Evolutionary conservation across 2,113 vertebrate genomes (phyloP), one percentile per base, ranked within the genome.

Genomic region (Baryphthengus martii): DNA sequence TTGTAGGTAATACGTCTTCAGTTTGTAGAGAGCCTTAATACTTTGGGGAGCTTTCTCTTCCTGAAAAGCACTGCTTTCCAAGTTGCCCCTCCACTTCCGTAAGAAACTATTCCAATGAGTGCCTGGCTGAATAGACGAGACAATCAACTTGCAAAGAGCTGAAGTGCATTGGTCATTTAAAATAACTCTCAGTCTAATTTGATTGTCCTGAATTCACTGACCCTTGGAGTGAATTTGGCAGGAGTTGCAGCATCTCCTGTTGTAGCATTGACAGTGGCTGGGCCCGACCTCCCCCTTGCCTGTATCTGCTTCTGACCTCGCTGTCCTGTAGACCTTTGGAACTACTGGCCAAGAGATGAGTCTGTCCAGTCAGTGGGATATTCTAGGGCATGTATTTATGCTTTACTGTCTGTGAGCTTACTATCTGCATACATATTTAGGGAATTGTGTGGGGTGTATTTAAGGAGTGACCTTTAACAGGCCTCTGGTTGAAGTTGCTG

Each of bases 301-400:
- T 6, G 0, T 2, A 7, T 25, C 7, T 1, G 1, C 33, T 63
- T 72, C 25, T n/a, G 1, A 59, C 21, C 52, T 13, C 23, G 13
- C 31, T 37, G 11, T 12, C 49, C n/a, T 35, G 12, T 6, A 42
- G 44, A 24, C 28, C 13, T 58, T 8, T 40, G 53, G 31, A 81
- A 17, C 1, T 2, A 20, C 5, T 58, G 56, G 39, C 47, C 26
- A 7, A 24, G 74, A 47, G 62, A 25, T 55, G 39, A 39, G 42
- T n/a, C 31, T 88, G 29, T 58, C 50, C 39, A 28, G n/a, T 42
- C 58, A 39, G 44, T 21, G 35, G 15, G 9, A 3, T 63, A 1
- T 29, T 53, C 20, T 77, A 59, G 29, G 21, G 16, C 8, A 3
- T 3, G 0, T 73, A 14, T 50, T 93, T 75, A 39, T 19, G 35